phyloP scores from a whole-genome alignment of 2,113 vertebrate species.

The Chaenocephalus aceratus region DNA sequence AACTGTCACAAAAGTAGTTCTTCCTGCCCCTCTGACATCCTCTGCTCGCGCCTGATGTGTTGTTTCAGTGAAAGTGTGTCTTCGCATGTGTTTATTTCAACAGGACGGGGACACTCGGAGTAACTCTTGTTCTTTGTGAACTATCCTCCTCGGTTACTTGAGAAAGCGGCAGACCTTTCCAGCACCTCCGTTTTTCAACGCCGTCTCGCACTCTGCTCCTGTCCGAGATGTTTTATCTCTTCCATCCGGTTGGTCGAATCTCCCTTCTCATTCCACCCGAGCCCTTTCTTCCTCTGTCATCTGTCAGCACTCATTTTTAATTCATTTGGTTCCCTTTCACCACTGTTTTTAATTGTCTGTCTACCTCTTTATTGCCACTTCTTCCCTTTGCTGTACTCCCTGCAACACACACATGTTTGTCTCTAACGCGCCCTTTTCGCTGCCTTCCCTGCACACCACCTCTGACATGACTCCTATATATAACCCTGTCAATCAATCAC shows the following conservation, averaged over 20 bases:
- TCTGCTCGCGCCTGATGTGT: no score
- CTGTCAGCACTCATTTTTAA: conserved; percentile 45
- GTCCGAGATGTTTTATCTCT: conserved; percentile 36
- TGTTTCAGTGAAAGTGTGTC: background rate
- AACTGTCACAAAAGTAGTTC: no score
- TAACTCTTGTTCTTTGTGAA: conserved; percentile 24
- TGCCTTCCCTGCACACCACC: conserved; percentile 24
- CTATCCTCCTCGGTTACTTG: conserved; percentile 16
- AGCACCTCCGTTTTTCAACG: conserved; percentile 23
- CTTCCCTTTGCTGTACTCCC: background rate
- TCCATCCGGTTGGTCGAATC: conserved; percentile 16
- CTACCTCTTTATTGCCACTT: conserved; percentile 14
- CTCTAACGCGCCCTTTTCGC: background rate
- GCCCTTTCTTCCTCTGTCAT: conserved; percentile 16
- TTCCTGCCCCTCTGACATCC: no score
- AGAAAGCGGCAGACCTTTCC: background rate
- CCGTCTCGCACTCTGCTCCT: conserved; percentile 9
- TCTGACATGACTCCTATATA: conserved; percentile 49
- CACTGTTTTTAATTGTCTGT: conserved; percentile 13
- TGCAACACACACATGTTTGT: conserved; percentile 18
- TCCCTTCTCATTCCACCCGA: conserved; percentile 16
- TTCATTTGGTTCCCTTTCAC: conserved; percentile 9
- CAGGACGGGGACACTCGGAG: background rate
- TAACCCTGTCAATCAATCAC: conserved; percentile 70
- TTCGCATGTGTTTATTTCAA: conserved; percentile 20